Evolutionary conservation across 2,888 invertebrate genomes (phyloP).

Genomic region (Copidosoma aretas): DNA sequence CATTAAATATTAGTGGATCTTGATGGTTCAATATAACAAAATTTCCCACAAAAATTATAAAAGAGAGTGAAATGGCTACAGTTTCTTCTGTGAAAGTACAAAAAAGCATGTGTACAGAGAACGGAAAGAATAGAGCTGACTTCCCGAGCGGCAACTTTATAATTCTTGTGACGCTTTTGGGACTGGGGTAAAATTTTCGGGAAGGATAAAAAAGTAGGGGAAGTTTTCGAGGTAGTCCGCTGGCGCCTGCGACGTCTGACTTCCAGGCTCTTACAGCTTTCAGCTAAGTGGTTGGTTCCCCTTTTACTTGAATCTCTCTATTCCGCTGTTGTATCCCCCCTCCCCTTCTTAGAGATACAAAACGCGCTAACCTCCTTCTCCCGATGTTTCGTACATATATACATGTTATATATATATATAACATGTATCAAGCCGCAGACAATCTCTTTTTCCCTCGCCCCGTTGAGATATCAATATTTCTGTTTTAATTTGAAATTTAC

Average conservation of each 20-base stretch:
- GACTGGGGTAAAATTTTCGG: slow-evolving; percentile 56
- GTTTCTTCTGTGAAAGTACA: slow-evolving; percentile 17
- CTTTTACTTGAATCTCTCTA: slow-evolving; percentile 43
- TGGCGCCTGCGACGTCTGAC: slow-evolving; percentile 62
- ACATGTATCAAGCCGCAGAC: no score
- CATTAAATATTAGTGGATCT: no score
- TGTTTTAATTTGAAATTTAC: no score
- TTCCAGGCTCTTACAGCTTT: slow-evolving; percentile 57
- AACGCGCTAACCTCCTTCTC: slow-evolving; percentile 27
- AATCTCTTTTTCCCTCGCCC: no score
- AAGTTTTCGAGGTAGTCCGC: slow-evolving; percentile 57
- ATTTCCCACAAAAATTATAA: background rate
- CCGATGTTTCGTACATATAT: slow-evolving; percentile 17
- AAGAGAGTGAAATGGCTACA: background rate
- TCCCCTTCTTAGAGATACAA: slow-evolving; percentile 5
- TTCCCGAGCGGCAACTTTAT: slow-evolving; percentile 55
- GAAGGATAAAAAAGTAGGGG: slow-evolving; percentile 36
- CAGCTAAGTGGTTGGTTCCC: slow-evolving; percentile 55
- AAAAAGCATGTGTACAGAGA: slow-evolving; percentile 6
- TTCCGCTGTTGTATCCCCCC: background rate
- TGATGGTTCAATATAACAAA: no score
- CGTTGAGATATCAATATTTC: no score
- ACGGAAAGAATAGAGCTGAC: background rate
- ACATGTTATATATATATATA: no score
- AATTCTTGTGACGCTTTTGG: slow-evolving; percentile 62